A percentile compares a stretch with the other conserved stretches of the same genome.
phyloP scores from a whole-genome alignment of 1,140 invertebrate species.

The Drosophila sp. region DNA sequence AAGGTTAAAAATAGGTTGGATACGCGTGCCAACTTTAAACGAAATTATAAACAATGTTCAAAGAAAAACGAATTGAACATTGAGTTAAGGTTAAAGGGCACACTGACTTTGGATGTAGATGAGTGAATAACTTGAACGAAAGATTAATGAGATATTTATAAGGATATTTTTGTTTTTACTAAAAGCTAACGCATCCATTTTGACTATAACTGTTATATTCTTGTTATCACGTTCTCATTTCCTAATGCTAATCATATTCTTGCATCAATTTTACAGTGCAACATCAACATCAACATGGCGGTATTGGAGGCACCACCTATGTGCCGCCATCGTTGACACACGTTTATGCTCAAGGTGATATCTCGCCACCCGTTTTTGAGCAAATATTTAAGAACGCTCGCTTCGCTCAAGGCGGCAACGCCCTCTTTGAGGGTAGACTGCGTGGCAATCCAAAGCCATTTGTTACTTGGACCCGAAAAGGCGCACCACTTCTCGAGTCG shows the following conservation, averaged over 20 bases:
- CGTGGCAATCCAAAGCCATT: slow-evolving; percentile 96
- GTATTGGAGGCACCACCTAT: slow-evolving; percentile 67
- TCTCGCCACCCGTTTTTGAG: slow-evolving; percentile 95
- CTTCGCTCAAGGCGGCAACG: slow-evolving; percentile 96
- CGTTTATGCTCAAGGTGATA: slow-evolving; percentile 85
- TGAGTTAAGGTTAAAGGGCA: slow-evolving; percentile 14
- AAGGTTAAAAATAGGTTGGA: slow-evolving; percentile 30
- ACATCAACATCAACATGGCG: slow-evolving; percentile 72
- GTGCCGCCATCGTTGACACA: slow-evolving; percentile 77
- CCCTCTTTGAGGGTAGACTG: slow-evolving; percentile 95
- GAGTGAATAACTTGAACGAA: background rate
- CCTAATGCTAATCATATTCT: slow-evolving; percentile 5
- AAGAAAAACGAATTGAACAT: background rate
- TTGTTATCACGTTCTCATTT: background rate
- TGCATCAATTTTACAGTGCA: slow-evolving; percentile 61
- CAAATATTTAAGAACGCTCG: slow-evolving; percentile 96
- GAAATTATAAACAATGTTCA: slow-evolving; percentile 31
- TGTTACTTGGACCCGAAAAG: slow-evolving; percentile 97
- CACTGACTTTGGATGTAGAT: background rate
- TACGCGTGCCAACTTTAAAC: slow-evolving; percentile 55
- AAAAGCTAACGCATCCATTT: background rate
- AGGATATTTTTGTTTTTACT: background rate
- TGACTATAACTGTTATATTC: background rate
- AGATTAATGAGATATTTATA: background rate
- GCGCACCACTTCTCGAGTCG: slow-evolving; percentile 90